Conservation (phyloP, 2,797 vertebrate genomes). For the Cynopterus sphinx region DNA sequence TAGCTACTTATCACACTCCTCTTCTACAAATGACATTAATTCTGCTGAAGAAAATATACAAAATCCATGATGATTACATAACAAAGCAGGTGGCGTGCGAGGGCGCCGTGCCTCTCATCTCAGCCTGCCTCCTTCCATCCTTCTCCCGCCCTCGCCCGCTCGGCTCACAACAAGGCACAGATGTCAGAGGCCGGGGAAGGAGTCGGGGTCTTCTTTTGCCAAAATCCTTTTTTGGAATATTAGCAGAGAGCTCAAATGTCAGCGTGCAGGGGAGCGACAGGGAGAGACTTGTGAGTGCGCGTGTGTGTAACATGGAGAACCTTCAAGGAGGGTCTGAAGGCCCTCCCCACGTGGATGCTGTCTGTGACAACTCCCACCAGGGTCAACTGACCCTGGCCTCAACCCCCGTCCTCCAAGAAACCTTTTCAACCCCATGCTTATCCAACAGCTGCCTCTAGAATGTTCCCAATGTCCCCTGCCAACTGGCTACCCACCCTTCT, state of each 20-base stretch:
- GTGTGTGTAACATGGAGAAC: neutral
- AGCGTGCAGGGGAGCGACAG: neutral
- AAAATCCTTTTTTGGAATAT: neutral
- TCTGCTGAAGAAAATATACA: neutral
- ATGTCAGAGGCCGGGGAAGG: accelerated
- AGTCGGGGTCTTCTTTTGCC: neutral
- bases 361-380: neutral
- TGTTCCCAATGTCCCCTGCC: neutral
- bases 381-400: neutral
- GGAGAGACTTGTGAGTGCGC: neutral
- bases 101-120: accelerated
- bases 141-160: neutral
- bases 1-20: neutral
- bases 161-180: neutral
- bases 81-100: neutral
- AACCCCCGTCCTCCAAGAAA: neutral
- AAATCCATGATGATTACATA: neutral
- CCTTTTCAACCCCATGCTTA: accelerated
- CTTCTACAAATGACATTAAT: neutral
- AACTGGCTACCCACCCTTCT: neutral
- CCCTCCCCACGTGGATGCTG: neutral
- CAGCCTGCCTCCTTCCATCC: neutral
- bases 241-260: constrained; percentile 23
- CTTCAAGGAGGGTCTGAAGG: neutral
- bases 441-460: neutral